phyloP scores from a whole-genome alignment of 2,797 vertebrate species.

The Sternarchorhynchus goeldii region DNA sequence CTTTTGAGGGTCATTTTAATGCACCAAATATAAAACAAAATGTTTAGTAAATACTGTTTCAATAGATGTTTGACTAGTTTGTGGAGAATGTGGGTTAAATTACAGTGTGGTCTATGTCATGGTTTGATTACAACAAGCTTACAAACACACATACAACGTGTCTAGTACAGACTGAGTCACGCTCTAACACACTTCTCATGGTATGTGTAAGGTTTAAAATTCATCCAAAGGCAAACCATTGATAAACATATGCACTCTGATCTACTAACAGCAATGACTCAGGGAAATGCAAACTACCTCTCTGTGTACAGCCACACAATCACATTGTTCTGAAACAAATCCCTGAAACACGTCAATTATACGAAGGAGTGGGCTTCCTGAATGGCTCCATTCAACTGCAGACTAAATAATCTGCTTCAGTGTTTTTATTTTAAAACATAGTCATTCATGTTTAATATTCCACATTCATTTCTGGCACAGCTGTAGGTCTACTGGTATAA shows the following conservation, averaged over 20 bases:
- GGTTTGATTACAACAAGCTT: conserved; percentile 34
- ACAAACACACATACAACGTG: conserved; percentile 13
- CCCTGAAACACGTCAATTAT: not conserved
- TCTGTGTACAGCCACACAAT: not conserved
- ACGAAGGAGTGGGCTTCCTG: not conserved
- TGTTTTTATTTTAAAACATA: conserved; percentile 16
- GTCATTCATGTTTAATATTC: conserved; percentile 39
- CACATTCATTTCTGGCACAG: conserved; percentile 31
- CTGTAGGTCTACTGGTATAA: conserved; percentile 21
- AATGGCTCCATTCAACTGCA: not conserved
- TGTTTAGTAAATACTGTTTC: conserved; percentile 23
- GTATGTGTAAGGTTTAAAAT: conserved; percentile 26
- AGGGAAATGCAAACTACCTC: conserved; percentile 16
- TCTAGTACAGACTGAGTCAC: conserved; percentile 26
- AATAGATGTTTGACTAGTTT: conserved; percentile 31
- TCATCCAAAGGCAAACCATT: conserved; percentile 20
- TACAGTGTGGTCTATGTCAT: conserved; percentile 13
- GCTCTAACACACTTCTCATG: conserved; percentile 21
- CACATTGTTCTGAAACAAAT: not conserved
- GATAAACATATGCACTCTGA: conserved; percentile 32
- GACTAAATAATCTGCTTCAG: conserved; percentile 22
- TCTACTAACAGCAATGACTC: conserved; percentile 6
- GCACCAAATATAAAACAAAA: conserved; percentile 16
- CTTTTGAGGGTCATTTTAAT: not conserved
- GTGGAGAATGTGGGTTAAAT: conserved; percentile 27